Percentiles rank a stretch among this genome's conserved stretches.
Conservation (phyloP, 2,888 invertebrate genomes). For the Marronus borbonicus region DNA sequence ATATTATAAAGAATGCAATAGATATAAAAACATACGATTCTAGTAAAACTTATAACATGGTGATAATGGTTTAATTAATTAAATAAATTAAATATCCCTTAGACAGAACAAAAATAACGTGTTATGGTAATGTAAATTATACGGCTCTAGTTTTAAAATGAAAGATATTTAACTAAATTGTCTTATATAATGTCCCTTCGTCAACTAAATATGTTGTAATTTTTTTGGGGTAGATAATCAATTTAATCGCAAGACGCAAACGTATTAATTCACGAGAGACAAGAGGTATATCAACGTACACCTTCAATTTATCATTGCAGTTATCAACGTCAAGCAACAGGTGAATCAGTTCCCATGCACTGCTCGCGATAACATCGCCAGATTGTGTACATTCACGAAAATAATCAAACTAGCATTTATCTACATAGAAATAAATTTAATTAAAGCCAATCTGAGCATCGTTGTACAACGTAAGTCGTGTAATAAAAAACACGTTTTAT, state of each 20-base stretch:
- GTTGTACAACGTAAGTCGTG: constrained; percentile 4
- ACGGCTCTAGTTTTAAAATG: too few species aligned
- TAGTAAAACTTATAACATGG: too few species aligned
- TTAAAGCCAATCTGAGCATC: constrained; percentile 25
- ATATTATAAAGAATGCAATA: too few species aligned
- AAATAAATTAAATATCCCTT: too few species aligned
- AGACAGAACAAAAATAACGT: too few species aligned
- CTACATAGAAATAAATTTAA: constrained; percentile 27
- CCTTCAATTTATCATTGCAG: constrained; percentile 35
- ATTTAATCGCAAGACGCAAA: constrained; percentile 26
- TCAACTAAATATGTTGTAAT: too few species aligned
- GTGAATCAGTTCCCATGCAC: constrained; percentile 39
- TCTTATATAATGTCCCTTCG: not conserved
- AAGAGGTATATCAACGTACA: not conserved
- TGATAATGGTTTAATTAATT: too few species aligned
- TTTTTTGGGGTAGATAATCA: not conserved
- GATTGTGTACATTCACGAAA: constrained; percentile 33
- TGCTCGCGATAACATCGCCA: constrained; percentile 24
- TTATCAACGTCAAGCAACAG: constrained; percentile 29
- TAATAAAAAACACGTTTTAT: constrained; percentile 33
- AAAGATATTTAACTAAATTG: not conserved
- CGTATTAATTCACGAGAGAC: constrained; percentile 3
- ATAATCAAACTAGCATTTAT: constrained; percentile 34
- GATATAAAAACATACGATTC: too few species aligned
- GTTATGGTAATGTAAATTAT: too few species aligned